phyloP scores from a whole-genome alignment of 2,113 vertebrate species.

The Strigops habroptila region DNA sequence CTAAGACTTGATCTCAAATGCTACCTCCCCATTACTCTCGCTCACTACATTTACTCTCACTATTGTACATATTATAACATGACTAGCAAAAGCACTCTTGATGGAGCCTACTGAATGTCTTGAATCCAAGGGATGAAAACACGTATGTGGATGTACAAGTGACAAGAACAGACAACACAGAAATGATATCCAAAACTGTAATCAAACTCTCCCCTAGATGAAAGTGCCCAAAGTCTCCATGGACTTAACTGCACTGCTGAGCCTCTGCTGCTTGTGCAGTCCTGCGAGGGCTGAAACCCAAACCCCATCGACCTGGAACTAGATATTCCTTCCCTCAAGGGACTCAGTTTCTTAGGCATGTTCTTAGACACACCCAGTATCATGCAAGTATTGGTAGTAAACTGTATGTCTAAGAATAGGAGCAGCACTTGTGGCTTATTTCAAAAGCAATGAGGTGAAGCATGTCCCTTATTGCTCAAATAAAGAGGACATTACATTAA shows the following conservation, averaged over 20 bases:
- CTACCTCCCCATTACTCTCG: not conserved
- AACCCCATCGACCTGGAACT: not conserved
- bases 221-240: not conserved
- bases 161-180: not conserved
- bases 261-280: not conserved
- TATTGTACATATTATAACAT: not conserved
- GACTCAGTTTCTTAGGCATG: not conserved
- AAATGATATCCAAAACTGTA: not conserved
- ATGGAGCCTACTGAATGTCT: not conserved
- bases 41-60: not conserved
- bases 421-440: not conserved
- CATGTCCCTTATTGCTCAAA: not conserved
- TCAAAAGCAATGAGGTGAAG: not conserved
- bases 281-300: not conserved
- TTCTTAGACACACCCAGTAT: not conserved
- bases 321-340: not conserved
- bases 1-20: rapidly evolving
- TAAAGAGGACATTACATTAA: not conserved
- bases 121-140: not conserved
- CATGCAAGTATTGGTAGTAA: not conserved
- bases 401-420: not conserved
- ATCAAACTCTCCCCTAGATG: not conserved
- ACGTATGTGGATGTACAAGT: not conserved
- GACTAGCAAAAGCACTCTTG: not conserved
- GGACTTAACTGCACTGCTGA: not conserved